These are phyloP conservation scores for Aurelia aurita DNA, from an alignment of 30 jellyfish, hydroid and myxozoan species.

Conservation along the genomic window DNA sequence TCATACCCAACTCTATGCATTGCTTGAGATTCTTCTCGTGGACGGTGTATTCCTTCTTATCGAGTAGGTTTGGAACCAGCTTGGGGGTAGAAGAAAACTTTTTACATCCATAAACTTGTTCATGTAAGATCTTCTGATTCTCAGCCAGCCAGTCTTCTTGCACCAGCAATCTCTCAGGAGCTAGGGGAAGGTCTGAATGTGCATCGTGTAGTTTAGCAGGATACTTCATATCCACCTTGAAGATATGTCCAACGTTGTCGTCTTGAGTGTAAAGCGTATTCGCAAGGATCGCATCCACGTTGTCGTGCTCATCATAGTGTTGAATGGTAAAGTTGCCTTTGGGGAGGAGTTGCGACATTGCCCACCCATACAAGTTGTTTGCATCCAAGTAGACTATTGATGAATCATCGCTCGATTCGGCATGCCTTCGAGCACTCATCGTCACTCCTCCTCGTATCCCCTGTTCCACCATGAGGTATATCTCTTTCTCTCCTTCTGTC, in stretches of 20 bases:
- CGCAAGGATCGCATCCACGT: not conserved
- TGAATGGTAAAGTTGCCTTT: not conserved
- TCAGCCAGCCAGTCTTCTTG: too few relatives aligned
- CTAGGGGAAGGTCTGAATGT: too few relatives aligned
- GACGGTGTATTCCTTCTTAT: too few relatives aligned
- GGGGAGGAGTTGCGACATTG: conserved; percentile 8
- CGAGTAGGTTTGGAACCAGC: too few relatives aligned
- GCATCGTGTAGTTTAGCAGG: too few relatives aligned
- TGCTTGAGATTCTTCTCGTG: not conserved
- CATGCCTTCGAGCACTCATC: not conserved
- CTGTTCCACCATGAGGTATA: conserved; percentile 16
- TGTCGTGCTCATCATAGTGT: not conserved
- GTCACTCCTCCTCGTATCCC: conserved; percentile 14
- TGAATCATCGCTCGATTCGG: not conserved
- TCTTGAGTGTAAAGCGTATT: not conserved
- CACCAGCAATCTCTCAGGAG: too few relatives aligned
- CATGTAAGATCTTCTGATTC: too few relatives aligned
- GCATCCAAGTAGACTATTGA: not conserved
- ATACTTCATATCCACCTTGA: too few relatives aligned
- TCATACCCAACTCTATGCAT: not conserved
- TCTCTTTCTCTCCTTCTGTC: conserved; percentile 5
- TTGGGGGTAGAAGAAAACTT: too few relatives aligned
- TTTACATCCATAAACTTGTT: too few relatives aligned
- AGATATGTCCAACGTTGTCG: too few relatives aligned
- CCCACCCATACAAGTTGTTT: conserved; percentile 18